A percentile compares a stretch with the other conserved stretches of the same genome.
These are phyloP conservation scores for Tenthredo mesomela DNA, from an alignment of 2,888 invertebrate species.

Conservation along the genomic window DNA sequence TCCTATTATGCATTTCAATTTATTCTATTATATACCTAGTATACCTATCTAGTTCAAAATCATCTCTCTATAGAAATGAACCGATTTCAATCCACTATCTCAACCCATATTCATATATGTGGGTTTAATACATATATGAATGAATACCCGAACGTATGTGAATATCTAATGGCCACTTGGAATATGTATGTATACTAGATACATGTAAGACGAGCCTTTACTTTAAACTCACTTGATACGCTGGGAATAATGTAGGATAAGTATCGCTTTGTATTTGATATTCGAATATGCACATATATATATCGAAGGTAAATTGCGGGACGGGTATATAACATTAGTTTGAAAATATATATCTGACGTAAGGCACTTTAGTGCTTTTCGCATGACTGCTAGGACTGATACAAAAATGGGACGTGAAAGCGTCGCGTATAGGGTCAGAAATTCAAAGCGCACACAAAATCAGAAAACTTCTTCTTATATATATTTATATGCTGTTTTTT, in stretches of 20 bases:
- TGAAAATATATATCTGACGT: slow-evolving; percentile 1
- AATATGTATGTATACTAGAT: neutral
- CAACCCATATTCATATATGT: neutral
- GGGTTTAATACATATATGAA: neutral
- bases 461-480: neutral
- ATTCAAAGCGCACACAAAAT: slow-evolving; percentile 34
- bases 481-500: neutral
- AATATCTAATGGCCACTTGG: neutral
- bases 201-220: neutral
- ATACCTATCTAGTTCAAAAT: neutral
- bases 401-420: neutral
- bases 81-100: neutral
- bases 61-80: slow-evolving; percentile 9
- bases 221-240: slow-evolving; percentile 5
- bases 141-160: neutral
- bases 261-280: slow-evolving; percentile 2
- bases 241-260: neutral
- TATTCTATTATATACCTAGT: slow-evolving; percentile 32
- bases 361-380: slow-evolving; percentile 30
- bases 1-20: slow-evolving; percentile 27
- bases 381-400: slow-evolving; percentile 4
- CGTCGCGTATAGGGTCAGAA: neutral
- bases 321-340: neutral
- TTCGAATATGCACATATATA: neutral
- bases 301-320: neutral